A percentile compares a stretch with the other conserved stretches of the same genome.
These are phyloP conservation scores for Ctenochaetus hawaiiensis DNA, from an alignment of 2,797 vertebrate species.

Conservation along the genomic window DNA sequence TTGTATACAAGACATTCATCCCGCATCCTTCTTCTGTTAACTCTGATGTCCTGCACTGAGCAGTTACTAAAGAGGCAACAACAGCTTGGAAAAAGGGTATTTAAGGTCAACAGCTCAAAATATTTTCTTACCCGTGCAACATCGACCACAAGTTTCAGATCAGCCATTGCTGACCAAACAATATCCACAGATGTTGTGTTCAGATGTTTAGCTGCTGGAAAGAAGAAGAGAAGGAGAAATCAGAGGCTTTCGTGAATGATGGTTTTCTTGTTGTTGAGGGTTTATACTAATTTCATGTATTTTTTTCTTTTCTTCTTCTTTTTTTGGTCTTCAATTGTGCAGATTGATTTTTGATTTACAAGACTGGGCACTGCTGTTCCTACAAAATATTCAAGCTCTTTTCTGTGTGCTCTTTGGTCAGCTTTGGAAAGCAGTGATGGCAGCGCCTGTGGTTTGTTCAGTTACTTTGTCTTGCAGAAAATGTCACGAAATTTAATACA, in stretches of 20 bases:
- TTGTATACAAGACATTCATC: slow-evolving; percentile 27
- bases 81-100: not conserved
- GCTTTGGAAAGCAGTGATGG: not conserved
- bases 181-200: slow-evolving; percentile 11
- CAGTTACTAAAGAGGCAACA: not conserved
- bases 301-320: not conserved
- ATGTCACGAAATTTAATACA: not conserved
- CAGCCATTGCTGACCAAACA: slow-evolving; percentile 26
- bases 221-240: slow-evolving; percentile 17
- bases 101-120: slow-evolving; percentile 8
- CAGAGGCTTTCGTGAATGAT: slow-evolving; percentile 24
- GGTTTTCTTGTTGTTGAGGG: slow-evolving; percentile 26
- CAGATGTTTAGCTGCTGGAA: slow-evolving; percentile 6
- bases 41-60: slow-evolving; percentile 1
- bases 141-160: slow-evolving; percentile 31
- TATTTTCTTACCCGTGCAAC: slow-evolving; percentile 24
- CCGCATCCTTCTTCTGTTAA: slow-evolving; percentile 17
- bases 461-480: not conserved
- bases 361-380: not conserved
- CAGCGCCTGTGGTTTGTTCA: slow-evolving; percentile 1
- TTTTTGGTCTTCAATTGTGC: not conserved
- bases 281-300: slow-evolving; percentile 21
- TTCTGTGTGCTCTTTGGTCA: not conserved
- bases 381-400: not conserved
- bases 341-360: slow-evolving; percentile 16